A percentile compares a stretch with the other conserved stretches of the same genome.
These are phyloP conservation scores for Dipodomys merriami DNA, from an alignment of 2,113 vertebrate species.

Conservation along the genomic window DNA sequence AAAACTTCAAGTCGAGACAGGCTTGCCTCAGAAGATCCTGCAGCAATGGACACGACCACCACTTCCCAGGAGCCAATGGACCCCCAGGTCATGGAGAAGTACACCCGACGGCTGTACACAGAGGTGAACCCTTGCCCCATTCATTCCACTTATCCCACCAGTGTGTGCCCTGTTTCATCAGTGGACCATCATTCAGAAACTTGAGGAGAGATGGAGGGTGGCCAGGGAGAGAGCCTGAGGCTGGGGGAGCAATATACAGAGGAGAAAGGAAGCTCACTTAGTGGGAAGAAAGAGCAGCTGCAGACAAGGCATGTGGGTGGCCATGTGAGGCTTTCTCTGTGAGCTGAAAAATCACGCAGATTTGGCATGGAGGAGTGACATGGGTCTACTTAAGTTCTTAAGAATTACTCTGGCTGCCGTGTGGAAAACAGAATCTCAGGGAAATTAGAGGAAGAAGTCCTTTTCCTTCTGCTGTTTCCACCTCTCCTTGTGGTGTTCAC, in stretches of 20 bases:
- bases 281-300: not conserved
- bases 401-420: not conserved
- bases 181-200: rapidly evolving
- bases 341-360: not conserved
- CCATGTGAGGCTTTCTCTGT: not conserved
- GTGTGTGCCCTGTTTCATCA: not conserved
- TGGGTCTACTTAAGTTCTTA: not conserved
- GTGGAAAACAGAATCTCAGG: not conserved
- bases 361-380: not conserved
- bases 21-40: not conserved
- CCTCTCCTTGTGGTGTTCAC: not conserved
- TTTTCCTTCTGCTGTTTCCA: not conserved
- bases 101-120: constrained; percentile 82
- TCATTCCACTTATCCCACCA: rapidly evolving
- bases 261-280: not conserved
- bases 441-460: not conserved
- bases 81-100: constrained; percentile 77
- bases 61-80: constrained; percentile 77
- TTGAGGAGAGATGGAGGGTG: not conserved
- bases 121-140: constrained; percentile 80
- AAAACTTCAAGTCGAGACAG: constrained; percentile 53
- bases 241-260: not conserved
- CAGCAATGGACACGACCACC: not conserved
- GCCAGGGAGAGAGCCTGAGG: not conserved
- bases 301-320: no score